Evolutionary conservation across 2,797 vertebrate species (phyloP).

Genomic region (Nyctalus aviator): DNA sequence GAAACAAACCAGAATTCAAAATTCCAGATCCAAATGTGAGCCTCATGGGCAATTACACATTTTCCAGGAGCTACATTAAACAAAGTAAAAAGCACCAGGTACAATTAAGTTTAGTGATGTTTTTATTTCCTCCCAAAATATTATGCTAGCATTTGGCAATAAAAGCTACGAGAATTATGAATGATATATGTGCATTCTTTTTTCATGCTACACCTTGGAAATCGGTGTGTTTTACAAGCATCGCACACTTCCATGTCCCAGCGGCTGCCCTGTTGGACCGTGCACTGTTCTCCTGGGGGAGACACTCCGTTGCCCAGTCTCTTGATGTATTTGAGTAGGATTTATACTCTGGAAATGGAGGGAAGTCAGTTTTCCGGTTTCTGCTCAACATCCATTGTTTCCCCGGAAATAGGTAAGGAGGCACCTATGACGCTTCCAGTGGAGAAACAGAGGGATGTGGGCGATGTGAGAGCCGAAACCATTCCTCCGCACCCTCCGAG

Average conservation of each 20-base stretch:
- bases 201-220: background rate
- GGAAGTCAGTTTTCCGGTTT: background rate
- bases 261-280: background rate
- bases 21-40: background rate
- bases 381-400: background rate
- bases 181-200: background rate
- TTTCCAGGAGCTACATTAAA: background rate
- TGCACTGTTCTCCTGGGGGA: background rate
- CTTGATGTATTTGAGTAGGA: background rate
- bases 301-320: background rate
- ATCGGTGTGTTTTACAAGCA: background rate
- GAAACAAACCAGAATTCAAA: constrained; percentile 7
- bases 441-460: background rate
- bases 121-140: background rate
- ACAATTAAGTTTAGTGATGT: background rate
- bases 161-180: background rate
- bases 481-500: background rate
- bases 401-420: background rate
- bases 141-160: background rate
- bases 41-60: background rate
- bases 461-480: background rate
- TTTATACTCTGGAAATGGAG: background rate
- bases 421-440: background rate
- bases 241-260: background rate
- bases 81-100: background rate